Evolutionary conservation across 92 coral and sea anemone genomes (phyloP), one percentile per base, ranked within the genome.

Genomic region (Parazoanthus darwini): DNA sequence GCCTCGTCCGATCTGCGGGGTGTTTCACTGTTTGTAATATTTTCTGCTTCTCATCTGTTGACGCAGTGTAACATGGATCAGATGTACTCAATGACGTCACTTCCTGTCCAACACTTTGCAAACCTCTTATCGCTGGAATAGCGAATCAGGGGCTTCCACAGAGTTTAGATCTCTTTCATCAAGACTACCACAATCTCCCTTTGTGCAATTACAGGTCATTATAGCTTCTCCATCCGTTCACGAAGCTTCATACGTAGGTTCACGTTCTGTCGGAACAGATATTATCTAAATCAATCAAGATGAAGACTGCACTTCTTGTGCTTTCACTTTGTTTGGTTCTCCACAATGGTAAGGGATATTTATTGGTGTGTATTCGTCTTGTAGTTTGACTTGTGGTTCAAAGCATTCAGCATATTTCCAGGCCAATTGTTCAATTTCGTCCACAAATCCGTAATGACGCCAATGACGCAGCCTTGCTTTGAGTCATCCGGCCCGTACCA

Each of bases 281-380:
- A 6, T 3, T 80, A 80, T 36, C 35, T 25, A 58, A 63, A 8
- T 16, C 73, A 37, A 25, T 42, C 74, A 81, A 63, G 68, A 81
- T 81, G 85, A 81, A 14, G 44, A 33, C 37, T 8, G 71, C 37
- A 3, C 71, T 81, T 23, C 50, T 81, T 33, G 73, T 63, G 48
- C 85, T 81, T 81, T 81, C 85, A 37, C 51, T 81, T 63, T 81
- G 74, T 38, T 81, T 81, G 73, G 50, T 63, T 56, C 73, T 81
- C 48, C 85, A 63, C 2, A 81, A 63, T 54, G 85, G 85, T 81
- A 42, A 81, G 85, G 85, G 15, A 16, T 22, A 33, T 50, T 25
- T 63, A 35, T 63, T 37, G 16, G 10, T 25, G 6, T 23, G 9
- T 23, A 1, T 56, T 26, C 29, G 9, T 25, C 23, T 54, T 18